Evolutionary conservation across 2,797 vertebrate species (phyloP).

Genomic region (Parauchenoglanis punctatus): DNA sequence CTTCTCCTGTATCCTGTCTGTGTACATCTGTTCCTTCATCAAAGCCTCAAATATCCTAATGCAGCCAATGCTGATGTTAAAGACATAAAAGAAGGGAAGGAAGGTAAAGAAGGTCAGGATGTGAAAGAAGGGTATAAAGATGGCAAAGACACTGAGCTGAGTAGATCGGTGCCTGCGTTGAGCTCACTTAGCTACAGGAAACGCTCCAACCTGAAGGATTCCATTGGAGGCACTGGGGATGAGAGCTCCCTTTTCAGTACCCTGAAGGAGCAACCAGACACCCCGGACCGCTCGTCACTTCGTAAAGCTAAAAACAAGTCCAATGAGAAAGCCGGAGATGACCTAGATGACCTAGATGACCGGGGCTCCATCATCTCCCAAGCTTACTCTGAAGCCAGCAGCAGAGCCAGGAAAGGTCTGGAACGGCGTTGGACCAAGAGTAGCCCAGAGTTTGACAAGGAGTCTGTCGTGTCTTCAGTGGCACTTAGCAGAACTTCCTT

Average conservation of each 20-base stretch:
- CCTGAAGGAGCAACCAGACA: conserved; percentile 81
- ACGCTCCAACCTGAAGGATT: conserved; percentile 88
- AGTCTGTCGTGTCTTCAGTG: conserved; percentile 79
- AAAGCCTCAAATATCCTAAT: conserved; percentile 56
- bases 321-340: conserved; percentile 65
- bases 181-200: conserved; percentile 97
- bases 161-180: conserved; percentile 83
- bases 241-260: conserved; percentile 87
- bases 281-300: conserved; percentile 77
- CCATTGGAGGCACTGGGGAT: conserved; percentile 87
- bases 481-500: conserved; percentile 82
- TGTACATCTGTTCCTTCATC: background rate
- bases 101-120: conserved; percentile 63
- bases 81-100: conserved; percentile 71
- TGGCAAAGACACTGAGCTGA: conserved; percentile 80
- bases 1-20: conserved; percentile 1
- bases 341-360: conserved; percentile 67
- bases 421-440: conserved; percentile 85
- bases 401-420: conserved; percentile 80
- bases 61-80: conserved; percentile 75
- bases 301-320: conserved; percentile 76
- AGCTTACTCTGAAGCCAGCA: conserved; percentile 82
- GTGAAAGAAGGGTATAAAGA: conserved; percentile 73
- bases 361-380: conserved; percentile 80
- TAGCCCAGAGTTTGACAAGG: conserved; percentile 82